These are phyloP conservation scores for Eupithecia vulgata DNA, from an alignment of 2,888 invertebrate genomes.

Conservation along the genomic window DNA sequence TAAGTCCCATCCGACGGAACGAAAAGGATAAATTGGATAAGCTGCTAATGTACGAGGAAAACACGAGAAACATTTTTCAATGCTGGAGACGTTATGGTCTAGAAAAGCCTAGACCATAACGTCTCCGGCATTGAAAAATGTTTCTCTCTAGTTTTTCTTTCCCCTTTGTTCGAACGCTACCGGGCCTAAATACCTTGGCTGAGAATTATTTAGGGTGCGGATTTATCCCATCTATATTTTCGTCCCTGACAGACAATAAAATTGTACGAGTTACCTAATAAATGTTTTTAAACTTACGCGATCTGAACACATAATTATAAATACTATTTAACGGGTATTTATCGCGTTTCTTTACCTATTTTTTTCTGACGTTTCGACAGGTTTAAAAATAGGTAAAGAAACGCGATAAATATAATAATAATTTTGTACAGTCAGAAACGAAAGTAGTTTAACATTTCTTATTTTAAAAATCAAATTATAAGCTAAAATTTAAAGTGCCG, in stretches of 20 bases:
- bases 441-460: neutral
- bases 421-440: neutral
- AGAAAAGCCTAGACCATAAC: no score
- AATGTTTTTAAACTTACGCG: no score
- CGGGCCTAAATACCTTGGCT: neutral
- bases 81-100: neutral
- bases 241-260: neutral
- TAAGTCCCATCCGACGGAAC: slow-evolving; percentile 7
- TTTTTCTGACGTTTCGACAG: no score
- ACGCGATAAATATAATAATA: no score
- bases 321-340: no score
- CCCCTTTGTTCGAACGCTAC: neutral
- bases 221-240: neutral
- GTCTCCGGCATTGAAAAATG: no score
- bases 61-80: slow-evolving; percentile 9
- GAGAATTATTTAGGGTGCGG: neutral
- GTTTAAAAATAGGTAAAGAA: no score
- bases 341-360: no score
- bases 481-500: no score
- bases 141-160: neutral
- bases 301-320: no score
- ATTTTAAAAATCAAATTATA: no score
- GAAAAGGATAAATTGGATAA: slow-evolving; percentile 24
- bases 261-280: neutral
- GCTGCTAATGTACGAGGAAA: slow-evolving; percentile 18